These are phyloP conservation scores for Perithous albicinctus DNA, from an alignment of 2,888 invertebrate genomes.

Conservation along the genomic window DNA sequence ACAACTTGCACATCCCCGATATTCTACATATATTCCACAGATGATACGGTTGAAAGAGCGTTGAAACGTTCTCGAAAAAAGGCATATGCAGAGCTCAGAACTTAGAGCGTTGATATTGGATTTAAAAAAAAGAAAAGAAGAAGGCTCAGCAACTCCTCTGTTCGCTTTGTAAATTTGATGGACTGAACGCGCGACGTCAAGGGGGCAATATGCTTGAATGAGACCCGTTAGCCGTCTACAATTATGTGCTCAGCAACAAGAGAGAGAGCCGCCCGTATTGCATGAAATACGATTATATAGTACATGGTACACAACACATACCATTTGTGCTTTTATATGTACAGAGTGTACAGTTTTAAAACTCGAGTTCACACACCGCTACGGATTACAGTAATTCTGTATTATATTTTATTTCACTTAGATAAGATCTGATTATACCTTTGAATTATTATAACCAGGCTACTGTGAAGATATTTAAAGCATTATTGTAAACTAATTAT, in stretches of 20 bases:
- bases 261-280: slow-evolving; percentile 42
- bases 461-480: too few species aligned
- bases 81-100: background rate
- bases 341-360: slow-evolving; percentile 24
- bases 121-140: too few species aligned
- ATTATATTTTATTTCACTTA: slow-evolving; percentile 29
- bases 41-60: slow-evolving; percentile 57
- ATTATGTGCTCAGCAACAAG: slow-evolving; percentile 57
- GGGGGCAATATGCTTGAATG: slow-evolving; percentile 44
- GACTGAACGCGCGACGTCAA: slow-evolving; percentile 19
- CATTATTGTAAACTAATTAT: too few species aligned
- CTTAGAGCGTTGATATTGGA: too few species aligned
- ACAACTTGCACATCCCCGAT: slow-evolving; percentile 36
- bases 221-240: slow-evolving; percentile 63
- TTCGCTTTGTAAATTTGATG: slow-evolving; percentile 35
- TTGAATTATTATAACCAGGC: slow-evolving; percentile 16
- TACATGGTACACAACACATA: slow-evolving; percentile 14
- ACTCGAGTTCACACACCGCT: slow-evolving; percentile 13
- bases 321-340: background rate
- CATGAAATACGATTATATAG: slow-evolving; percentile 53
- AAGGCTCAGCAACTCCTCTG: slow-evolving; percentile 19
- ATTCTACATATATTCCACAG: slow-evolving; percentile 24
- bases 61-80: slow-evolving; percentile 58
- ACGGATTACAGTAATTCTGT: slow-evolving; percentile 19
- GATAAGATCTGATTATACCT: slow-evolving; percentile 39